Evolutionary conservation across 2,888 invertebrate species (phyloP).

Genomic region (Sarcophaga rosellei): DNA sequence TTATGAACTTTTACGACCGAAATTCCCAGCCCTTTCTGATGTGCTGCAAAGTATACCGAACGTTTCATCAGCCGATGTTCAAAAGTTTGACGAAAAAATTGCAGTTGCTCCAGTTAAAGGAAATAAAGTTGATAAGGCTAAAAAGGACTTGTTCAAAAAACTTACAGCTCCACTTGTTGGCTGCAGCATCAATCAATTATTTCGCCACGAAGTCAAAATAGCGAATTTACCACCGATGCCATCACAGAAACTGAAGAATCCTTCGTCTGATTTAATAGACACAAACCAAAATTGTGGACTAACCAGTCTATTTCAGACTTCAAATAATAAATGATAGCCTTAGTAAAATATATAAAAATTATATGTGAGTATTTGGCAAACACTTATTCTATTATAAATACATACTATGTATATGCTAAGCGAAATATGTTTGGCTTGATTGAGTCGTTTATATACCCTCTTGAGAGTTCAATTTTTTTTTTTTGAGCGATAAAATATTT

Average conservation of each 20-base stretch:
- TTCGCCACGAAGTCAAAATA: conserved; percentile 93
- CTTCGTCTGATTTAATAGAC: conserved; percentile 74
- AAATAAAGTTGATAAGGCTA: conserved; percentile 92
- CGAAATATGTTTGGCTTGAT: not conserved
- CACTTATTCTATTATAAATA: not conserved
- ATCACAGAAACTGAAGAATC: conserved; percentile 70
- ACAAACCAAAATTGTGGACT: conserved; percentile 77
- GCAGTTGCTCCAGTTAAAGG: conserved; percentile 85
- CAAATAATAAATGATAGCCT: conserved; percentile 54
- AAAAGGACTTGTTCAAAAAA: conserved; percentile 95
- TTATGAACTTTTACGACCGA: conserved; percentile 91
- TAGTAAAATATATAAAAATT: conserved; percentile 49
- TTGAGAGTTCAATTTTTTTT: too few relatives aligned
- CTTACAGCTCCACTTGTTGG: conserved; percentile 92
- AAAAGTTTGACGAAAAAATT: conserved; percentile 93
- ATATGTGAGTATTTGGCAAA: conserved; percentile 52
- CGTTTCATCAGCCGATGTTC: conserved; percentile 89
- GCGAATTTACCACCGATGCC: conserved; percentile 89
- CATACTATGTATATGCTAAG: too few relatives aligned
- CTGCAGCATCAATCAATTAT: conserved; percentile 92
- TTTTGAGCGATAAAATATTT: too few relatives aligned
- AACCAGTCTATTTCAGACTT: conserved; percentile 74
- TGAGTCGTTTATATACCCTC: too few relatives aligned
- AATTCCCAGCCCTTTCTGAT: conserved; percentile 86
- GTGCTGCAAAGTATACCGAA: conserved; percentile 91